Conservation (phyloP, 2,888 invertebrate species). For the Hyposoter didymator region DNA sequence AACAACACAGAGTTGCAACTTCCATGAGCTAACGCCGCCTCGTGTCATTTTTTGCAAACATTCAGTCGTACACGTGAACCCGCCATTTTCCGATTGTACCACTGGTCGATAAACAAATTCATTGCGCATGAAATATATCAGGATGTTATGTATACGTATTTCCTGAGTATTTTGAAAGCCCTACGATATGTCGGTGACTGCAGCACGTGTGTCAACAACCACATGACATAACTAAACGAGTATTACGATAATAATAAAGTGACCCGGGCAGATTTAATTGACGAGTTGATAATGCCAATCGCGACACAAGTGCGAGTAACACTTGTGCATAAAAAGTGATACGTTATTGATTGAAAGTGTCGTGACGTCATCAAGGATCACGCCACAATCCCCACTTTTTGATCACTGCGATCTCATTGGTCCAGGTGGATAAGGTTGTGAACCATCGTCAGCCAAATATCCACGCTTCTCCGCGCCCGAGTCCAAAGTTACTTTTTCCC, state of each 20-base stretch:
- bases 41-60: not conserved
- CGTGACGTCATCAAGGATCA: slow-evolving; percentile 83
- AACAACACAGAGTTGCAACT: no score
- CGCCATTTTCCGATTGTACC: not conserved
- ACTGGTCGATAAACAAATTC: slow-evolving; percentile 24
- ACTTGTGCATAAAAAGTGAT: slow-evolving; percentile 28
- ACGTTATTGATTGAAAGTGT: slow-evolving; percentile 69
- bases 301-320: slow-evolving; percentile 16
- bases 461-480: slow-evolving; percentile 52
- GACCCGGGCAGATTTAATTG: slow-evolving; percentile 26
- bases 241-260: slow-evolving; percentile 22
- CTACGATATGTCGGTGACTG: not conserved
- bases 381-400: slow-evolving; percentile 83
- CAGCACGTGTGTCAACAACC: slow-evolving; percentile 52
- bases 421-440: slow-evolving; percentile 75
- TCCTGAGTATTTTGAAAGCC: slow-evolving; percentile 17
- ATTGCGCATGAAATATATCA: not conserved
- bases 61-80: not conserved
- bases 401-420: slow-evolving; percentile 77
- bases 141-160: not conserved
- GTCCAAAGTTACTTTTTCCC: slow-evolving; percentile 65
- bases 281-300: slow-evolving; percentile 22
- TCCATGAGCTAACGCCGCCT: not conserved
- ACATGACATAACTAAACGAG: slow-evolving; percentile 28
- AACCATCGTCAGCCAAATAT: slow-evolving; percentile 58